Base-by-base conservation (phyloP, 2,888 invertebrate species). In the Sepioteuthis lessoniana region DNA sequence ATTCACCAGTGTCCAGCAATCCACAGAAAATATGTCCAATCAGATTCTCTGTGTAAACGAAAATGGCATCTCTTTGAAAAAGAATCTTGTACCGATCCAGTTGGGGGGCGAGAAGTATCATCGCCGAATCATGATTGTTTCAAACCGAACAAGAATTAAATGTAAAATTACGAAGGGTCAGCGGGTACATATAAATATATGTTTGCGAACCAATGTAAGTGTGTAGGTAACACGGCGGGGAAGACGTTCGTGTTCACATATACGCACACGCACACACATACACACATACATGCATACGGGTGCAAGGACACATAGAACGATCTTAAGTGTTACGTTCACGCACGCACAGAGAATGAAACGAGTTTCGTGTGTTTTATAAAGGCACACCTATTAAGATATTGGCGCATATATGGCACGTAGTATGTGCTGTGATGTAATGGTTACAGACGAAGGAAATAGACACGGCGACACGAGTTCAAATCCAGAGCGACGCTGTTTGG, bases 161-260 rank as follows among this genome's bases (percentile, higher is more conserved):
- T 4, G 76, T 76, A 76, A 76, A 76, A 8, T 4, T n/a, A 76
- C 76, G n/a, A 76, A 76, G n/a, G 76, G 76, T 76, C 76, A 76
- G 35, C 76, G n/a, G 16, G 76, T 91, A 38, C 19, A 91, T 91
- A 91, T 92, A 91, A 42, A 91, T 91, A 91, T 91, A 38, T 91
- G 38, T 31, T 28, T 91, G 46, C 31, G 38, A 19, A 91, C 91
- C 31, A 16, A 38, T 38, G 46, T 38, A 91, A 31, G 46, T 38
- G 91, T 91, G 38, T 31, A 31, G 28, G 31, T 91, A 38, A 42
- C 31, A 91, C 28, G 13, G 25, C 8, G 5, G 42, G 16, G 8
- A 37, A 90, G 35, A n/a, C 35, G 5, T 90, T 35, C 0, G 25
- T 13, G 90, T 10, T 3, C 37, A 90, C 28, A 90, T 25, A 37